A percentile compares a stretch with the other conserved stretches of the same genome.
Conservation (phyloP, 1,140 invertebrate species). For the Trypoxylus dichotomus region DNA sequence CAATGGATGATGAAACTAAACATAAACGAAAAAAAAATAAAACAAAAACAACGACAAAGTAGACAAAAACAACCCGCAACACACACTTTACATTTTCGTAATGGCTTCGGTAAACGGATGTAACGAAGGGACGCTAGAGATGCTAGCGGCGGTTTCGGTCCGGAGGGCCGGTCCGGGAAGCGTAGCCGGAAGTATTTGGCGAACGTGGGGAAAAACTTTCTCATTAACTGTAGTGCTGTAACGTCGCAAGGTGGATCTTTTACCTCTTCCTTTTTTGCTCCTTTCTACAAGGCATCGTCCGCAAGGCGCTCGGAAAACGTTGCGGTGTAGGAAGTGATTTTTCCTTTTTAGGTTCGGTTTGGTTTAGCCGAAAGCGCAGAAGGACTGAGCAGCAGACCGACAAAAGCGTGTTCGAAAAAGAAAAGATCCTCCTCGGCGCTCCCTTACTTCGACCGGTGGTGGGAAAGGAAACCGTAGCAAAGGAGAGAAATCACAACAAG, state of each 20-base stretch:
- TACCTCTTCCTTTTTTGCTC: background rate
- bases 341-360: background rate
- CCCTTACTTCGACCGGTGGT: background rate
- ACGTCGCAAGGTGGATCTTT: background rate
- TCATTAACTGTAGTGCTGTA: slow-evolving; percentile 16
- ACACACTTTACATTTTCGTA: slow-evolving; percentile 6
- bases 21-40: too few relatives aligned
- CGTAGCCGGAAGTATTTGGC: background rate
- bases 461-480: background rate
- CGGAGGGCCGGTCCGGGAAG: background rate
- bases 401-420: background rate
- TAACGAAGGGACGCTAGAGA: background rate
- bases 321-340: background rate
- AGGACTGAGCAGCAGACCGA: background rate
- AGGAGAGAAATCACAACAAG: too few relatives aligned
- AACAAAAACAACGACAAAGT: too few relatives aligned
- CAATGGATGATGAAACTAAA: too few relatives aligned
- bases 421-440: background rate
- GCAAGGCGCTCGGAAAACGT: background rate
- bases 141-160: background rate
- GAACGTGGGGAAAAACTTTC: background rate
- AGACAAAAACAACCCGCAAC: background rate
- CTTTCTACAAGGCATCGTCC: background rate
- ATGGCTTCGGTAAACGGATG: background rate
- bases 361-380: background rate